Evolutionary conservation across 1,140 invertebrate genomes (phyloP).

Genomic region (Leguminivora glycinivorella): DNA sequence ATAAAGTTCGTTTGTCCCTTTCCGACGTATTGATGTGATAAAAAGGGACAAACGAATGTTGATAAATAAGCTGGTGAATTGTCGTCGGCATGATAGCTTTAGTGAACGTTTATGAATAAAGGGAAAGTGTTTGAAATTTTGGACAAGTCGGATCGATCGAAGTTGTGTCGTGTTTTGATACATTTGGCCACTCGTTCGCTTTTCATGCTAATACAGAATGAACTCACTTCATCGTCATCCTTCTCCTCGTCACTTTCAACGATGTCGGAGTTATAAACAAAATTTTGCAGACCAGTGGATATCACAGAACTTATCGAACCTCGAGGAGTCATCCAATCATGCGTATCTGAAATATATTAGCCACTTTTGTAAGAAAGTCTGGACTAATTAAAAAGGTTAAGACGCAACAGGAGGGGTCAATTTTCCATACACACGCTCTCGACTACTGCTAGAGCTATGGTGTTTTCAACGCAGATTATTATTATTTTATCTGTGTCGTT

Average conservation of each 20-base stretch:
- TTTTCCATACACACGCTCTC: background rate
- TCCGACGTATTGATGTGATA: too few relatives aligned
- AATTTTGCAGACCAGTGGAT: slow-evolving; percentile 63
- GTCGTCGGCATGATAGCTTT: too few relatives aligned
- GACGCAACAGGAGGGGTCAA: background rate
- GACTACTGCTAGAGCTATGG: too few relatives aligned
- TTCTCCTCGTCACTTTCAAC: slow-evolving; percentile 55
- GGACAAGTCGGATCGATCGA: too few relatives aligned
- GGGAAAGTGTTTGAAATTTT: too few relatives aligned
- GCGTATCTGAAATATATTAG: slow-evolving; percentile 49
- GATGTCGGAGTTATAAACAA: slow-evolving; percentile 57
- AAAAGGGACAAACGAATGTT: too few relatives aligned
- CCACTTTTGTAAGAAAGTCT: background rate
- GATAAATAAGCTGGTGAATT: too few relatives aligned
- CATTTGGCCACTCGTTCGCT: background rate
- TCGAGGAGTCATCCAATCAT: slow-evolving; percentile 72
- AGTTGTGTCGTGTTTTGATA: too few relatives aligned
- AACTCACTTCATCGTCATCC: slow-evolving; percentile 57
- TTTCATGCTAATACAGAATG: background rate
- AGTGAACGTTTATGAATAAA: too few relatives aligned
- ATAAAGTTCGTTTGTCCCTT: too few relatives aligned
- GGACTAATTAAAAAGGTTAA: background rate
- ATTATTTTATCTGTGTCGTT: too few relatives aligned
- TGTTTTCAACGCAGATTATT: too few relatives aligned
- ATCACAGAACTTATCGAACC: slow-evolving; percentile 67